phyloP scores from a whole-genome alignment of 2,113 vertebrate genomes.

The Tragelaphus buxtoni region DNA sequence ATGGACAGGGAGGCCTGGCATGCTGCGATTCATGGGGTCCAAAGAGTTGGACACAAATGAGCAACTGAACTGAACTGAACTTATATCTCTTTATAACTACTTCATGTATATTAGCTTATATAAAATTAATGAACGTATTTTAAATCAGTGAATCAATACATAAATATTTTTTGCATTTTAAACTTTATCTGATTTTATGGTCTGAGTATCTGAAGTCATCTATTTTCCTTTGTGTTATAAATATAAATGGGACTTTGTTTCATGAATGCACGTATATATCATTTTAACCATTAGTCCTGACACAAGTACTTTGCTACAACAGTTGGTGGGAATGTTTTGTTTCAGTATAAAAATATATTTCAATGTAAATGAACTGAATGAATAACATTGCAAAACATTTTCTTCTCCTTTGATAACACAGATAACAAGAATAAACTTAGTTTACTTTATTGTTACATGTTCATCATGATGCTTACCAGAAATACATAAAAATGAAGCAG shows the following conservation, averaged over 20 bases:
- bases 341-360: neutral
- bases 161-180: neutral
- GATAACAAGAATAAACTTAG: neutral
- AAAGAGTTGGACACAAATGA: too few relatives aligned
- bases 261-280: neutral
- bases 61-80: too few relatives aligned
- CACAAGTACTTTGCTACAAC: neutral
- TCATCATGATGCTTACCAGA: neutral
- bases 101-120: neutral
- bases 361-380: neutral
- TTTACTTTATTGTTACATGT: neutral
- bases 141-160: neutral
- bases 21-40: too few relatives aligned
- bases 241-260: neutral
- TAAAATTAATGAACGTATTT: neutral
- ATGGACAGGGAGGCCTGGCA: too few relatives aligned
- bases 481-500: neutral
- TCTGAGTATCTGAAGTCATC: neutral
- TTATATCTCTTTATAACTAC: neutral
- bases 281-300: neutral
- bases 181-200: neutral
- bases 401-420: neutral
- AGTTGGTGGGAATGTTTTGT: neutral
- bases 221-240: neutral
- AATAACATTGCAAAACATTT: neutral